These are phyloP conservation scores for Quadriops clusia DNA, from an alignment of 2,888 invertebrate species.

Conservation along the genomic window DNA sequence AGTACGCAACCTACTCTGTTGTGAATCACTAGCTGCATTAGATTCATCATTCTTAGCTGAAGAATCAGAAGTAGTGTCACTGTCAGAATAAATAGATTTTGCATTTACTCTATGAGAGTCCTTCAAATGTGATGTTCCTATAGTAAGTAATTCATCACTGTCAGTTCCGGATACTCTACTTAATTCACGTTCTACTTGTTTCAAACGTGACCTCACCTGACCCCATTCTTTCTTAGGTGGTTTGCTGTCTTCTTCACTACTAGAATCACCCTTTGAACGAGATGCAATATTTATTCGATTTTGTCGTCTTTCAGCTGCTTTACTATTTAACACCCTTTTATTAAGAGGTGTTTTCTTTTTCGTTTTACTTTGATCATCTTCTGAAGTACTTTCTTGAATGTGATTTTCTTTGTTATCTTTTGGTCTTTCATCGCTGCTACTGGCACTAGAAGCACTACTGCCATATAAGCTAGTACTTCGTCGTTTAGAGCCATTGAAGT, in stretches of 20 bases:
- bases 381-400: constrained; percentile 38
- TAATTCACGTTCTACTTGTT: constrained; percentile 66
- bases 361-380: constrained; percentile 39
- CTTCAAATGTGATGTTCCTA: constrained; percentile 42
- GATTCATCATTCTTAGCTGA: constrained; percentile 50
- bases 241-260: constrained; percentile 50
- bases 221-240: constrained; percentile 36
- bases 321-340: constrained; percentile 25
- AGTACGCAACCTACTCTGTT: constrained; percentile 57
- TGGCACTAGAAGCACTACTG: constrained; percentile 47
- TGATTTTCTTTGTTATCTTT: constrained; percentile 40
- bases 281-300: constrained; percentile 29
- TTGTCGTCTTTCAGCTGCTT: constrained; percentile 25
- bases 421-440: constrained; percentile 35
- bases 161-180: constrained; percentile 50
- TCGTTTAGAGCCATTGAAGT: constrained; percentile 61
- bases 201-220: constrained; percentile 44
- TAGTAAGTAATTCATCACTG: constrained; percentile 66
- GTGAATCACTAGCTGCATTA: constrained; percentile 54
- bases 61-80: constrained; percentile 47
- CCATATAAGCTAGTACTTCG: constrained; percentile 52
- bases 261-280: constrained; percentile 40
- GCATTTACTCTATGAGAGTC: constrained; percentile 39
- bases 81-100: constrained; percentile 73
- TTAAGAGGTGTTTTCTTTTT: constrained; percentile 31